Evolutionary conservation across 2,888 invertebrate species (phyloP), one percentile per base, ranked within the genome.

Genomic region (Allygus modestus): DNA sequence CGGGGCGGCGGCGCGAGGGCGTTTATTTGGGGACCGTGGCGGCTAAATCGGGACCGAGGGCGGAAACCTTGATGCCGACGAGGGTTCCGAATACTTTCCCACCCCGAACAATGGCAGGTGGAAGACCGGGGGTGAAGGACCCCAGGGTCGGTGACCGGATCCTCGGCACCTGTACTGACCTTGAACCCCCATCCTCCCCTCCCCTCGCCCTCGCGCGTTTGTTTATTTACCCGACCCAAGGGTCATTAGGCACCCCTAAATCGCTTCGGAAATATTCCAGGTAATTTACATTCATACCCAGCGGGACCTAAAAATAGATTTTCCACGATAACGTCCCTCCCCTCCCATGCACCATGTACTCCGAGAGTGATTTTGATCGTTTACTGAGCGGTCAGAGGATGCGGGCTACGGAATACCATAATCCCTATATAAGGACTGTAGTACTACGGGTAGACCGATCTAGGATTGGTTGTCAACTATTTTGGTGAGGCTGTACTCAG

Each of bases 31-130:
- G 23, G 79, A 77, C 17, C 46, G 20, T 1, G 28, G 41, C 1
- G 37, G 31, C 58, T 54, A 58, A 58, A 79, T 58, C 51, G 54
- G 17, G 79, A 31, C 51, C 31, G 37, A 51, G 79, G 79, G 79
- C 58, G 51, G 79, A 58, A 58, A 17, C 15, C 28, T 15, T 17
- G 20, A 23, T 4, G 41, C 20, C 43, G 7, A 12, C 17, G 23
- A 23, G 43, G 54, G 77, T 11, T 77, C 58, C 37, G 58, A 79
- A 79, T 79, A 79, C 15, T 79, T 79, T 79, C 79, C 79, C 79
- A 79, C 79, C 79, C 79, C 46, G 54, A 33, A 58, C 46, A 46
- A 37, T 58, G 79, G 33, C 79, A 79, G 79, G 79, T 79, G 79
- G 79, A 33, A 26, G 79, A 33, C 58, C 33, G 33, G 79, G 79